phyloP scores from a whole-genome alignment of 2,113 vertebrate genomes.

The Carassius carassius region DNA sequence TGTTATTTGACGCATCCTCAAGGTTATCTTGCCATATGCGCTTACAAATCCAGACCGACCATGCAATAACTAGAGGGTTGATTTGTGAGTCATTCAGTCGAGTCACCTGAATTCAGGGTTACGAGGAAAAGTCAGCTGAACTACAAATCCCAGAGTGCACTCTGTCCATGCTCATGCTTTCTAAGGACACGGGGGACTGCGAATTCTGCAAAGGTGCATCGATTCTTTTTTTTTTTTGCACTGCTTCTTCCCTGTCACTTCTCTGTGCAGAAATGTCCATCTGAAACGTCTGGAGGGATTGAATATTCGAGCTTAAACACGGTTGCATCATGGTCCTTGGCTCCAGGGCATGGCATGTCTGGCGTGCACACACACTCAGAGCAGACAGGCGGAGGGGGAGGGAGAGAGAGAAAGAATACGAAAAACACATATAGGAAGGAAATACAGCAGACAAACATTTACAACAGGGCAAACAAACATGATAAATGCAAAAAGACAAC shows the following conservation, averaged over 20 bases:
- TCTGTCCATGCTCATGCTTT: neutral
- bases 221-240: slow-evolving; percentile 40
- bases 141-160: slow-evolving; percentile 50
- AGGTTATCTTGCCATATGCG: neutral
- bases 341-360: slow-evolving; percentile 46
- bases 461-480: neutral
- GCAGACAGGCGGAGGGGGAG: neutral
- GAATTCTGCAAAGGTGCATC: slow-evolving; percentile 18
- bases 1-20: neutral
- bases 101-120: slow-evolving; percentile 34
- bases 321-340: slow-evolving; percentile 42
- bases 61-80: neutral
- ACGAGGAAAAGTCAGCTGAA: neutral
- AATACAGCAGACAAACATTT: neutral
- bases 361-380: slow-evolving; percentile 6
- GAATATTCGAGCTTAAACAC: slow-evolving; percentile 24
- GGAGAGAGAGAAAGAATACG: slow-evolving; percentile 3
- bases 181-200: neutral
- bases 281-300: slow-evolving; percentile 18
- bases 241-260: slow-evolving; percentile 10
- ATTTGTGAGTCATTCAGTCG: slow-evolving; percentile 1
- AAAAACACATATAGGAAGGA: slow-evolving; percentile 21
- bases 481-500: neutral
- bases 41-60: neutral
- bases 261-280: slow-evolving; percentile 25